Conservation (phyloP, 2,113 vertebrate species). For the Butorides virescens region DNA sequence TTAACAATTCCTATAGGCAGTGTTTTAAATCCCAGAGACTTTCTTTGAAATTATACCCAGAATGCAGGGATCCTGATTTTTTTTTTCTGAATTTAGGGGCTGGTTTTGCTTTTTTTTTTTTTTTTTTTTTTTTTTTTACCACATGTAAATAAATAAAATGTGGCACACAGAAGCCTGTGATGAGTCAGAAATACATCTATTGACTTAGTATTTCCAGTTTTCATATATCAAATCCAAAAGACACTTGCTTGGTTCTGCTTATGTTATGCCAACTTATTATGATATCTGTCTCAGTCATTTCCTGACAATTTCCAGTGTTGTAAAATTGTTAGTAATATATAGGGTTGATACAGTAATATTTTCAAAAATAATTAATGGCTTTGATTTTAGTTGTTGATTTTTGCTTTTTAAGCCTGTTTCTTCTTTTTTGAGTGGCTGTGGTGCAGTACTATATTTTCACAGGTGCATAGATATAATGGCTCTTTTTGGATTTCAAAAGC, state of each 20-base stretch:
- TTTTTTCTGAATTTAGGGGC: not conserved
- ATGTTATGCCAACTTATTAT: not conserved
- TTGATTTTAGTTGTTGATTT: not conserved
- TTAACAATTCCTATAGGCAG: conserved; percentile 1
- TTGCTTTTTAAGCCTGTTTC: not conserved
- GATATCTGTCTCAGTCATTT: not conserved
- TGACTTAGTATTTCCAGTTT: conserved; percentile 17
- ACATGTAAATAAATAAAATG: not conserved
- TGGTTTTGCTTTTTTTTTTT: not conserved
- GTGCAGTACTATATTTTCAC: not conserved
- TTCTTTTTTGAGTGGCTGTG: not conserved
- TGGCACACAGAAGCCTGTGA: not conserved
- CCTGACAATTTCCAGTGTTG: not conserved
- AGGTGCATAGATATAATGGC: not conserved
- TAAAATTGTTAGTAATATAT: not conserved
- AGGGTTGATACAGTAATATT: not conserved
- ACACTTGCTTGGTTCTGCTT: not conserved
- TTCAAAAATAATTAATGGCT: not conserved
- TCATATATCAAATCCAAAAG: not conserved
- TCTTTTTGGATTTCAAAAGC: not conserved
- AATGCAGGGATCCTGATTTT: not conserved
- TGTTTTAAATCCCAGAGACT: not conserved
- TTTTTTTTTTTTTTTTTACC: not conserved
- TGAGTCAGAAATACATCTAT: not conserved
- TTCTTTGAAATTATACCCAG: not conserved